These are phyloP conservation scores for Leuciscus idus DNA, from an alignment of 2,113 vertebrate genomes.

Conservation along the genomic window DNA sequence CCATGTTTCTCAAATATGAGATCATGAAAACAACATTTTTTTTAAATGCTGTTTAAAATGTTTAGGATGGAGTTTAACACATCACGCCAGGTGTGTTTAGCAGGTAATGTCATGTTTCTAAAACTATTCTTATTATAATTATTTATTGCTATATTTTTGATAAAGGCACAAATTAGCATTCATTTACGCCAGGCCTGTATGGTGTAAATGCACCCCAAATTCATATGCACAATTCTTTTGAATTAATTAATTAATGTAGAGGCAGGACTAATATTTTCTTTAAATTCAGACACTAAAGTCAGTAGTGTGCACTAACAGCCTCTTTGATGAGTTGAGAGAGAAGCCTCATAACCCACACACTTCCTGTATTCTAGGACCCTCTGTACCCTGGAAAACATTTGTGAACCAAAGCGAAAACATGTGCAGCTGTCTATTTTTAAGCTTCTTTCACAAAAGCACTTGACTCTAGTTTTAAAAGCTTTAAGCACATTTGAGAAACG, in stretches of 20 bases:
- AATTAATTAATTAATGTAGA: background rate
- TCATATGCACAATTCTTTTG: background rate
- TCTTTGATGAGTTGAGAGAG: background rate
- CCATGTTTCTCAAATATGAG: background rate
- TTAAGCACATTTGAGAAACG: background rate
- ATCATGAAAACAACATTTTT: background rate
- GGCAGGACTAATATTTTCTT: background rate
- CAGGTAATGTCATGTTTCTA: background rate
- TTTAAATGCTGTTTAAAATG: background rate
- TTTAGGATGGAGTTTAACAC: background rate
- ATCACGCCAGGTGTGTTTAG: background rate
- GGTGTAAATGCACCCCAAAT: background rate
- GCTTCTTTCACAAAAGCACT: background rate
- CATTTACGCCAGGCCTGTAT: background rate
- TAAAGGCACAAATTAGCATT: background rate
- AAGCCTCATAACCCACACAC: constrained; percentile 21
- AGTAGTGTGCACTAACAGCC: background rate
- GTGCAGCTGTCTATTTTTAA: background rate
- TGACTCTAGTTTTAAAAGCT: background rate
- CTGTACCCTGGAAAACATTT: background rate
- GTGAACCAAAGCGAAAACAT: background rate
- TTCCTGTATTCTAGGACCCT: constrained; percentile 26
- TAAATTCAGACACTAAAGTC: background rate
- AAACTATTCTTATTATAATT: background rate
- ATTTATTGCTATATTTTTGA: background rate